These are phyloP conservation scores for Periophthalmus magnuspinnatus DNA, from an alignment of 2,797 vertebrate genomes.

Conservation along the genomic window DNA sequence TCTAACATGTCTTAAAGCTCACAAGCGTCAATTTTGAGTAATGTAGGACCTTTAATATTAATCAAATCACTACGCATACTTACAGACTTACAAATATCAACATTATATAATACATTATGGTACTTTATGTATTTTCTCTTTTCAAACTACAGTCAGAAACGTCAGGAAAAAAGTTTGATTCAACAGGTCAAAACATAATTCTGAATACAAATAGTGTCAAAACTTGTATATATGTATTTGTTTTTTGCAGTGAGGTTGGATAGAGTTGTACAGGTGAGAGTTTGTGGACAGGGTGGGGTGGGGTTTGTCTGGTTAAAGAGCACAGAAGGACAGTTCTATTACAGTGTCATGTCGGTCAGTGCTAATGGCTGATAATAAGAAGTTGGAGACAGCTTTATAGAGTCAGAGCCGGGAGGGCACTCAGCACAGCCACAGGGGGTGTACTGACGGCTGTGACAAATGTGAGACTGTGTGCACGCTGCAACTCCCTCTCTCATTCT, in stretches of 20 bases:
- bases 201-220: background rate
- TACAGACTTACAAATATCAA: background rate
- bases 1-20: no score
- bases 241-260: background rate
- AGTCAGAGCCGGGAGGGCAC: conserved; percentile 54
- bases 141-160: background rate
- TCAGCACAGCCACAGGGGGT: conserved; percentile 53
- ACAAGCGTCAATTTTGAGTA: no score
- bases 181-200: no score
- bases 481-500: background rate
- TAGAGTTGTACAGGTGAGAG: conserved; percentile 1
- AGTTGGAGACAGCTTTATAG: conserved; percentile 57
- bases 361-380: conserved; percentile 62
- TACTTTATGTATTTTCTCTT: background rate
- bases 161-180: background rate
- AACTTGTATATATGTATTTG: background rate
- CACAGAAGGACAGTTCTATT: conserved; percentile 48
- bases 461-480: conserved; percentile 5
- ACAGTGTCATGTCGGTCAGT: conserved; percentile 51
- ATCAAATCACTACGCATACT: background rate
- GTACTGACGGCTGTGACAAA: conserved; percentile 47
- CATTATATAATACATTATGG: no score
- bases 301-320: conserved; percentile 9
- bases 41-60: no score
- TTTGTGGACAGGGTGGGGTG: background rate